Conservation (phyloP, 2,113 vertebrate genomes). For the Ifrita kowaldi region DNA sequence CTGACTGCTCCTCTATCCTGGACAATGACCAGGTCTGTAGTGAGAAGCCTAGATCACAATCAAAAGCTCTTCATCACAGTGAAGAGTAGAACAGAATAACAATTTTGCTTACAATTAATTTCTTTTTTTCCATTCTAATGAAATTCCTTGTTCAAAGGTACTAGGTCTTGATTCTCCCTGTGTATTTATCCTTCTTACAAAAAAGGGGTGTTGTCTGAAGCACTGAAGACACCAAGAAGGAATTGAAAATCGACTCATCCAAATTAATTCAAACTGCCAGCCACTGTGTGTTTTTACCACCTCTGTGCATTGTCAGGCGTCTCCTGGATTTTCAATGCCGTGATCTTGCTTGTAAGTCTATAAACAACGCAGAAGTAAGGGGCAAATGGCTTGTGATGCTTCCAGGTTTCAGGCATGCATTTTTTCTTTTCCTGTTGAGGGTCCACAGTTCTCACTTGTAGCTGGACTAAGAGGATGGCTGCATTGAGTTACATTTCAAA, state of each 20-base stretch:
- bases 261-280: not conserved
- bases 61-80: not conserved
- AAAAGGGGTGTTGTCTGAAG: not conserved
- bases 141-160: not conserved
- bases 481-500: not conserved
- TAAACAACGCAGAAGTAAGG: not conserved
- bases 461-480: not conserved
- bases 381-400: not conserved
- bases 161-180: not conserved
- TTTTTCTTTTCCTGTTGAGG: not conserved
- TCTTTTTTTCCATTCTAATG: not conserved
- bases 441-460: not conserved
- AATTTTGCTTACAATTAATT: not conserved
- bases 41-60: not conserved
- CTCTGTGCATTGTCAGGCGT: not conserved
- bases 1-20: not conserved
- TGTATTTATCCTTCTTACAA: not conserved
- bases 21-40: not conserved
- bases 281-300: not conserved
- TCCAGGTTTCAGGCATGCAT: not conserved
- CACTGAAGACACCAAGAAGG: not conserved
- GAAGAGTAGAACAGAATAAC: not conserved
- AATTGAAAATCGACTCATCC: not conserved
- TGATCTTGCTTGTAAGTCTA: not conserved
- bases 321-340: not conserved